These are phyloP conservation scores for Aselliscus stoliczkanus DNA, from an alignment of 2,797 vertebrate genomes.

Conservation along the genomic window DNA sequence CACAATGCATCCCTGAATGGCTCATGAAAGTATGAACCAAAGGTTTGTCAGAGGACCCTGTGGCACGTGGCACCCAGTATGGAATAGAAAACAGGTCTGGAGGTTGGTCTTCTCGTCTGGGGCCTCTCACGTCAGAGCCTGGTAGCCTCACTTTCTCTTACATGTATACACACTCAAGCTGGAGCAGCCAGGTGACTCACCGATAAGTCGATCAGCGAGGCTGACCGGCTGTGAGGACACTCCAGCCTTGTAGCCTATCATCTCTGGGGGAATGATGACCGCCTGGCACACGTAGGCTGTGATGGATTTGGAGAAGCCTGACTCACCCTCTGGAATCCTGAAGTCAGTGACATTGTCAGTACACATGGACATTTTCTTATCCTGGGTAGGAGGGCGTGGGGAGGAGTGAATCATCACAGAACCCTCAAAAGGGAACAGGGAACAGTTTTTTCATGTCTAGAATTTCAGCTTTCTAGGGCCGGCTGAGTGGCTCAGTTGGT, in stretches of 20 bases:
- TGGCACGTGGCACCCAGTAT: not conserved
- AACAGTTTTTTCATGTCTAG: not conserved
- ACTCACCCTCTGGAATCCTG: conserved; percentile 63
- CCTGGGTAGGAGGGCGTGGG: conserved; percentile 75
- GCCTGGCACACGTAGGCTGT: conserved; percentile 91
- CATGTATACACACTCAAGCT: not conserved
- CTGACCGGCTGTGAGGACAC: conserved; percentile 92
- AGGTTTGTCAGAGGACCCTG: not conserved
- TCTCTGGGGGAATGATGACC: conserved; percentile 88
- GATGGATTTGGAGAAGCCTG: conserved; percentile 78
- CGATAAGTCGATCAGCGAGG: conserved; percentile 89
- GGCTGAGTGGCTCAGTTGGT: too few species aligned
- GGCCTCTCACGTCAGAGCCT: not conserved
- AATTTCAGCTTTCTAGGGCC: not conserved
- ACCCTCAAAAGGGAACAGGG: not conserved
- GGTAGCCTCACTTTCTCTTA: not conserved
- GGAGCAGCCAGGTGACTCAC: conserved; percentile 77
- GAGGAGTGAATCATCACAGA: not conserved
- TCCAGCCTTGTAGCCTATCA: conserved; percentile 83
- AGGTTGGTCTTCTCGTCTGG: too few species aligned
- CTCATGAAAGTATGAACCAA: not conserved
- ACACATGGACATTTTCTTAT: conserved; percentile 84
- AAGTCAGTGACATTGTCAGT: conserved; percentile 90
- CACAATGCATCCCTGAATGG: not conserved
- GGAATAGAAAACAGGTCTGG: not conserved